A percentile compares a stretch with the other conserved stretches of the same genome.
Evolutionary conservation across 1,140 invertebrate genomes (phyloP).

Genomic region (Uloborus diversus): DNA sequence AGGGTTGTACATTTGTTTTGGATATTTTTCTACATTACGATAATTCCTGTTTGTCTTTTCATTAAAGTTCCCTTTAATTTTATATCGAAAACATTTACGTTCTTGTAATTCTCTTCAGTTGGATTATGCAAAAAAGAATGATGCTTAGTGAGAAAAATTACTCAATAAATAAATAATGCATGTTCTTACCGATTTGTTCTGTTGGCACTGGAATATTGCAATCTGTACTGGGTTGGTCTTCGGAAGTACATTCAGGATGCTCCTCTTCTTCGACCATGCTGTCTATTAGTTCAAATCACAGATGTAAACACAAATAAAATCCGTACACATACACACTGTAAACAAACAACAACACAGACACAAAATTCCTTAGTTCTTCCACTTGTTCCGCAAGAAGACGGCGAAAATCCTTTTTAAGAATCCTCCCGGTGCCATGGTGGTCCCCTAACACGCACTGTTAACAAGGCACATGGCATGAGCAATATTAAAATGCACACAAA

Average conservation of each 20-base stretch:
- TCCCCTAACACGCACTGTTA: neutral
- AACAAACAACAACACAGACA: constrained; percentile 8
- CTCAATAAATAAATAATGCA: too few relatives aligned
- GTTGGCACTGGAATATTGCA: constrained; percentile 32
- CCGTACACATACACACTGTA: constrained; percentile 4
- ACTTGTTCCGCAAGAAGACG: constrained; percentile 3
- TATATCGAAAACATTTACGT: too few relatives aligned
- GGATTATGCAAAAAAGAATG: too few relatives aligned
- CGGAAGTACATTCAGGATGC: neutral
- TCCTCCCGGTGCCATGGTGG: constrained; percentile 9
- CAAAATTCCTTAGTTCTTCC: neutral
- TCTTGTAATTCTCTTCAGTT: too few relatives aligned
- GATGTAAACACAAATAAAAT: too few relatives aligned
- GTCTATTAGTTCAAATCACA: neutral
- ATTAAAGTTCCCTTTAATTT: too few relatives aligned
- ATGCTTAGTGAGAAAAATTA: too few relatives aligned
- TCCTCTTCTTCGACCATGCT: constrained; percentile 15
- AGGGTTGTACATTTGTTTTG: too few relatives aligned
- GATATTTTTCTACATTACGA: too few relatives aligned
- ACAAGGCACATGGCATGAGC: neutral
- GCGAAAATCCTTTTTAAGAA: constrained; percentile 20
- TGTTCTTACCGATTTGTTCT: constrained; percentile 33
- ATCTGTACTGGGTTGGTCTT: constrained; percentile 10
- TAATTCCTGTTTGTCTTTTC: too few relatives aligned
- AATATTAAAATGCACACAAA: constrained; percentile 2